These are phyloP conservation scores for Metridium senile DNA, from an alignment of 92 coral and sea anemone genomes.

Conservation along the genomic window DNA sequence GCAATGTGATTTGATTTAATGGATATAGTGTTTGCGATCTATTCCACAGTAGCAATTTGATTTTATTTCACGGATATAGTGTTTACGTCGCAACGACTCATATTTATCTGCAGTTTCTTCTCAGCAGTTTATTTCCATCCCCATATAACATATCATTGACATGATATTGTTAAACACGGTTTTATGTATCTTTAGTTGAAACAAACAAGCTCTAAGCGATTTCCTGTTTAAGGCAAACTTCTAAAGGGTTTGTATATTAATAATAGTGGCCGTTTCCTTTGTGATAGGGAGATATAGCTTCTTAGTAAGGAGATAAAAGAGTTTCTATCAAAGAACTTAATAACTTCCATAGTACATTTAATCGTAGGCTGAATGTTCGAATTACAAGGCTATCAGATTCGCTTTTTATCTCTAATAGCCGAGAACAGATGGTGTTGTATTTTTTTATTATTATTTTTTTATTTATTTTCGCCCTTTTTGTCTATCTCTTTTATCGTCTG, in stretches of 20 bases:
- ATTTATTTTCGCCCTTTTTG: not conserved
- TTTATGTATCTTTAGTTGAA: not conserved
- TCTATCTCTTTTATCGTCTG: not conserved
- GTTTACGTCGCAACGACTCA: too few relatives aligned
- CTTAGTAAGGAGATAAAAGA: not conserved
- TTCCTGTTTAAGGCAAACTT: slow-evolving; percentile 3
- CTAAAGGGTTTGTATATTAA: not conserved
- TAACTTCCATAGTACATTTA: not conserved
- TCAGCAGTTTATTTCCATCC: not conserved
- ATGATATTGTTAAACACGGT: not conserved
- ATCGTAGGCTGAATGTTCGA: not conserved
- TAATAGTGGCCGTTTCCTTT: not conserved
- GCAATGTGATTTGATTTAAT: too few relatives aligned
- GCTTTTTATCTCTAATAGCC: not conserved
- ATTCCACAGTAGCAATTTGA: not conserved
- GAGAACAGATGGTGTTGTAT: not conserved
- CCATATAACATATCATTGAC: not conserved
- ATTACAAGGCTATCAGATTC: not conserved
- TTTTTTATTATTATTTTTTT: too few relatives aligned
- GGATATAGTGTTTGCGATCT: not conserved
- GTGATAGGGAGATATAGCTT: not conserved
- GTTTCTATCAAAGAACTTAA: not conserved
- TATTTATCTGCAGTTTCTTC: not conserved
- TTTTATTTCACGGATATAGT: not conserved
- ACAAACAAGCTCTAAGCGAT: not conserved